These are phyloP conservation scores for Barnardius zonarius DNA, from an alignment of 2,113 vertebrate species.

Conservation along the genomic window DNA sequence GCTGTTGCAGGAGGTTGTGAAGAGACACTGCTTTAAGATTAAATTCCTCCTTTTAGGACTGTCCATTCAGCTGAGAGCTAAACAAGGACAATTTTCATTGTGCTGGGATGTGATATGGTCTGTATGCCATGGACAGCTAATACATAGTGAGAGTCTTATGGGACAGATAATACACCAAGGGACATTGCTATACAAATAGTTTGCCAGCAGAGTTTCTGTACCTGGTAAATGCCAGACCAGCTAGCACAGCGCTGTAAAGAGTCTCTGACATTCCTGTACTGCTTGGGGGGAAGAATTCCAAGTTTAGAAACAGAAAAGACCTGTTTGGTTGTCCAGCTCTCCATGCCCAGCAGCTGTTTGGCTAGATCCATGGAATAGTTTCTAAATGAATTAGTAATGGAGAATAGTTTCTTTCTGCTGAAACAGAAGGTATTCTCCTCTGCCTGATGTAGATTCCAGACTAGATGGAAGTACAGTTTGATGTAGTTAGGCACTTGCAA, in stretches of 20 bases:
- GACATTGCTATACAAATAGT: not conserved
- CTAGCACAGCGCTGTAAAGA: not conserved
- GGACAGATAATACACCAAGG: not conserved
- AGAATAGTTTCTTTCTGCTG: conserved; percentile 48
- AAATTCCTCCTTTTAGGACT: not conserved
- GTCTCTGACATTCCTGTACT: not conserved
- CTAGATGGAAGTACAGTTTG: conserved; percentile 40
- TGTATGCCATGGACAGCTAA: not conserved
- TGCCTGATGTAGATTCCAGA: conserved; percentile 55
- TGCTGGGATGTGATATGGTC: not conserved
- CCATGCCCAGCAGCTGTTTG: conserved; percentile 44
- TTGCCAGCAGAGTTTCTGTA: not conserved
- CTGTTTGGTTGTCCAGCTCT: conserved; percentile 5
- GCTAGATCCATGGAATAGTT: not conserved
- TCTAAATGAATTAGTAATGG: conserved; percentile 38
- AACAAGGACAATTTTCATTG: not conserved
- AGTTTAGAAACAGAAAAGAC: conserved; percentile 4
- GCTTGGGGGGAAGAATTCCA: not conserved
- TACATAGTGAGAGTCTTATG: not conserved
- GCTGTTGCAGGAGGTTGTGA: not conserved
- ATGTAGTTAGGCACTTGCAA: conserved; percentile 34
- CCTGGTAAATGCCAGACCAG: not conserved
- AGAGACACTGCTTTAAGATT: not conserved
- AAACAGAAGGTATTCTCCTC: conserved; percentile 35
- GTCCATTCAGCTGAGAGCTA: not conserved